Conservation (phyloP, 2,113 vertebrate species). For the Hippocampus comes region DNA sequence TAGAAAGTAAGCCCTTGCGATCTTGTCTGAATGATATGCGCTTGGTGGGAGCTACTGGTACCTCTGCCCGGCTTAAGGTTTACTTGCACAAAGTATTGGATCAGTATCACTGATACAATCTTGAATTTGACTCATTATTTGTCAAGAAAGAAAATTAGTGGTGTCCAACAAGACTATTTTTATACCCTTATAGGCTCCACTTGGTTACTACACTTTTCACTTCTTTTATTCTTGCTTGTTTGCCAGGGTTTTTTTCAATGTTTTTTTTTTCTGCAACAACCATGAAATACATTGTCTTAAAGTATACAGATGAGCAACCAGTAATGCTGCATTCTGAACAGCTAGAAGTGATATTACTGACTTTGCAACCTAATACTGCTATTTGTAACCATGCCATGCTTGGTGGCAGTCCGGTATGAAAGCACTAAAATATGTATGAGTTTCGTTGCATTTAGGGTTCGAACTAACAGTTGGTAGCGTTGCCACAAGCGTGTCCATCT, state of each 20-base stretch:
- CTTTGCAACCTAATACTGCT: conserved; percentile 30
- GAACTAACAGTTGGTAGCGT: neutral
- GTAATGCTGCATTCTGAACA: conserved; percentile 29
- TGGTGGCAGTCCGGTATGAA: conserved; percentile 5
- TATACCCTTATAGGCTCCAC: neutral
- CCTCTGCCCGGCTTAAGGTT: too few relatives aligned
- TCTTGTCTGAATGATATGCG: neutral
- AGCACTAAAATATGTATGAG: neutral
- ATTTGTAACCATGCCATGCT: conserved; percentile 29
- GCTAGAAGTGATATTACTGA: conserved; percentile 26
- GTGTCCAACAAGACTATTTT: neutral
- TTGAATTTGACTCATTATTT: neutral
- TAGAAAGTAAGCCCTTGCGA: neutral
- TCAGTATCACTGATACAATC: neutral
- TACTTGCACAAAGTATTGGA: neutral
- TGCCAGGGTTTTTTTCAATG: neutral
- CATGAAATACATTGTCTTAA: conserved; percentile 35
- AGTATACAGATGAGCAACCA: conserved; percentile 33
- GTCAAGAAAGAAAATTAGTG: neutral
- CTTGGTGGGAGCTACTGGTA: neutral
- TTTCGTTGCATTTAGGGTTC: neutral
- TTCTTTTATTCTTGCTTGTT: neutral
- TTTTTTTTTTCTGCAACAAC: conserved; percentile 7
- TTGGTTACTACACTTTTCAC: neutral
- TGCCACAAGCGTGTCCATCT: neutral